phyloP scores from a whole-genome alignment of 2,113 vertebrate genomes.

The Anhinga anhinga region DNA sequence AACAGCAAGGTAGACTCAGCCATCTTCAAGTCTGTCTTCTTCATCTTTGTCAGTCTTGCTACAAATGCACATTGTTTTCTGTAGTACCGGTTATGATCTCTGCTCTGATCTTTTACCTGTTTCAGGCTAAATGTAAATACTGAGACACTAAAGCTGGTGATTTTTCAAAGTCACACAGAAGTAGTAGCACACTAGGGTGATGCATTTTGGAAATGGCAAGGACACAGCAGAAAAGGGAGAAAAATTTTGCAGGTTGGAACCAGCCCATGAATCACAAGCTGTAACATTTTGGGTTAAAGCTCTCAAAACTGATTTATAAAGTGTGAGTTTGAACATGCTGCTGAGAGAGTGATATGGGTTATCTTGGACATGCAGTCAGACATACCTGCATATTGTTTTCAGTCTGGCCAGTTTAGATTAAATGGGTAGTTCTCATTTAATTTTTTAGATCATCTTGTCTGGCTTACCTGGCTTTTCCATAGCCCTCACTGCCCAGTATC shows the following conservation, averaged over 20 bases:
- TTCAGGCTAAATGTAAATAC: not conserved
- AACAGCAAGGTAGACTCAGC: not conserved
- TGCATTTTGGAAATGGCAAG: not conserved
- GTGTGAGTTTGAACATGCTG: not conserved
- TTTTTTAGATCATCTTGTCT: not conserved
- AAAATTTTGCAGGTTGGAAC: not conserved
- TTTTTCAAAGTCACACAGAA: not conserved
- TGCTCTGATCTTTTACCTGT: not conserved
- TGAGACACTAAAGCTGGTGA: not conserved
- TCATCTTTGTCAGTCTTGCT: not conserved
- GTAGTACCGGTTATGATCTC: not conserved
- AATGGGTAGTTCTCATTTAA: not conserved
- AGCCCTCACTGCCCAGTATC: not conserved
- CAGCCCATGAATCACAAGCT: not conserved
- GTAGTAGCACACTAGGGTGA: not conserved
- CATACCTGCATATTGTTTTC: not conserved
- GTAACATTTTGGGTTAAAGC: not conserved
- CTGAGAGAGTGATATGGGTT: not conserved
- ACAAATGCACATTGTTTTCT: not conserved
- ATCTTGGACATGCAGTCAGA: not conserved
- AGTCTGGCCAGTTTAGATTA: not conserved
- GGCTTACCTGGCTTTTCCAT: not conserved
- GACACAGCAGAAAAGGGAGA: not conserved
- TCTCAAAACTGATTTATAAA: not conserved
- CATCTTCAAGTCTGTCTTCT: not conserved